Evolutionary conservation across 2,797 vertebrate species (phyloP).

Genomic region (Brachyalestes nurse): DNA sequence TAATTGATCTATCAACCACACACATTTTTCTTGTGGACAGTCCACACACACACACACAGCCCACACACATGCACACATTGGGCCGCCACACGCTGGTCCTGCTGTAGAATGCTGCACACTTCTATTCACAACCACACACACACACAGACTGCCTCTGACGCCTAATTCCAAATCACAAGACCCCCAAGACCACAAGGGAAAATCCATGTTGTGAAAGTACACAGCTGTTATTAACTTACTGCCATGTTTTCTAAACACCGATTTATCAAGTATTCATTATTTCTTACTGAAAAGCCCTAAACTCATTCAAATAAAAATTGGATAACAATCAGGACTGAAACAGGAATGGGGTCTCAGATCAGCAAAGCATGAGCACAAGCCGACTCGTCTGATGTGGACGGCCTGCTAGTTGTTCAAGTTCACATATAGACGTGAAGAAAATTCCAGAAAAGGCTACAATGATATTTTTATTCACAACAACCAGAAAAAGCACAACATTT

Average conservation of each 20-base stretch:
- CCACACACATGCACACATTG: slow-evolving; percentile 30
- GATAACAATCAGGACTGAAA: background rate
- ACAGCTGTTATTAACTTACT: slow-evolving; percentile 22
- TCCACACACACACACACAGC: slow-evolving; percentile 6
- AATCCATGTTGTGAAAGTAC: slow-evolving; percentile 16
- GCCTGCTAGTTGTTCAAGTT: background rate
- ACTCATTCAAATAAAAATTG: background rate
- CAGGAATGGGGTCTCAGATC: background rate
- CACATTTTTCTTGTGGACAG: slow-evolving; percentile 20
- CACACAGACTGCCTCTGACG: slow-evolving; percentile 18
- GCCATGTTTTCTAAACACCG: no score
- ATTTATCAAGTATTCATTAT: no score
- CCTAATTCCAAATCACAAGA: slow-evolving; percentile 22
- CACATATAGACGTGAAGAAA: no score
- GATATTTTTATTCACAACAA: no score
- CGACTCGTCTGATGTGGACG: background rate
- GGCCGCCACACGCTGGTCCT: slow-evolving; percentile 12
- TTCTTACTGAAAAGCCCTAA: background rate
- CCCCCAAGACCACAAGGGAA: slow-evolving; percentile 27
- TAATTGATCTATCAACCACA: slow-evolving; percentile 32
- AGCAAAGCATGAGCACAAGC: background rate
- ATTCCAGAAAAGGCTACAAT: no score
- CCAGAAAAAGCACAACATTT: no score
- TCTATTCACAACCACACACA: slow-evolving; percentile 16
- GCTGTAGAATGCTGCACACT: slow-evolving; percentile 15